Conservation (phyloP, 1,140 invertebrate genomes). For the Diprion similis region DNA sequence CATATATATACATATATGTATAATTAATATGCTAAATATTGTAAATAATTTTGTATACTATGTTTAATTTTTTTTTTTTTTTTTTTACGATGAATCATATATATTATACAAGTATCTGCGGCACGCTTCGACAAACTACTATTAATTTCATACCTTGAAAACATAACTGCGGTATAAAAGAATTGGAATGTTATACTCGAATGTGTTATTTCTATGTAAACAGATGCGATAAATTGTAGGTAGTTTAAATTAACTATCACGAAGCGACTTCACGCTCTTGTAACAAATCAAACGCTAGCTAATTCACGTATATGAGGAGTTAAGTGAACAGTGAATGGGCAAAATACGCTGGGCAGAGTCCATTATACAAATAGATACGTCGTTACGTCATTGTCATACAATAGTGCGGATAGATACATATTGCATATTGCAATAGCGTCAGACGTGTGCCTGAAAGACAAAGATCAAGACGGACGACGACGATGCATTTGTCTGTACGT, state of each 20-base stretch:
- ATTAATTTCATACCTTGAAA: background rate
- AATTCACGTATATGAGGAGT: background rate
- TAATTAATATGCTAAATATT: background rate
- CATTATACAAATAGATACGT: background rate
- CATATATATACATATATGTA: background rate
- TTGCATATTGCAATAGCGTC: background rate
- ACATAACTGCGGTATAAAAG: background rate
- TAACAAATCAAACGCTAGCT: background rate
- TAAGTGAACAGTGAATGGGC: background rate
- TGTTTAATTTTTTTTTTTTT: background rate
- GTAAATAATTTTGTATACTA: slow-evolving; percentile 3
- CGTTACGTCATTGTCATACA: background rate
- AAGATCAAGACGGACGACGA: background rate
- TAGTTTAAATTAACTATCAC: too few species aligned
- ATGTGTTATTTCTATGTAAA: background rate
- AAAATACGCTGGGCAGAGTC: background rate
- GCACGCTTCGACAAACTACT: background rate
- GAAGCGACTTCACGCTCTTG: background rate
- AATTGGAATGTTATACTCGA: background rate
- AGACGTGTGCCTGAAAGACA: background rate
- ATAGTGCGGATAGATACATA: slow-evolving; percentile 11
- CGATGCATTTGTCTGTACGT: slow-evolving; percentile 39
- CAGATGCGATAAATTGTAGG: background rate
- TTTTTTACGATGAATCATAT: background rate
- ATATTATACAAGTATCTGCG: background rate